phyloP scores from a whole-genome alignment of 1,140 invertebrate species.

The Lerema accius region DNA sequence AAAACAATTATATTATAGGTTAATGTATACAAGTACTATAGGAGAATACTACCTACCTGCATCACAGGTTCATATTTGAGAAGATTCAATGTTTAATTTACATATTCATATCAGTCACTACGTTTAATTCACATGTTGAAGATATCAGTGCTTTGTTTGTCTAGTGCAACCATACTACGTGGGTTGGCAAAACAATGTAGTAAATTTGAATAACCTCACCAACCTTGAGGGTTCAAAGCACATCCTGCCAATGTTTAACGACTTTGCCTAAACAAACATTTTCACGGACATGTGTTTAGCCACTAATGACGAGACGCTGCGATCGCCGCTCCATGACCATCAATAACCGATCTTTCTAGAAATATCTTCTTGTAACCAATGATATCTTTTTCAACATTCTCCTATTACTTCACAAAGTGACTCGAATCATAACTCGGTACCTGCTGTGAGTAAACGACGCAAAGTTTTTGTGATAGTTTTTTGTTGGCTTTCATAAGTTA shows the following conservation, averaged over 20 bases:
- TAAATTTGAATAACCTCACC: slow-evolving; percentile 55
- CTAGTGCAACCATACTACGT: no score
- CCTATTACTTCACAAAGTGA: slow-evolving; percentile 6
- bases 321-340: neutral
- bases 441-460: slow-evolving; percentile 54
- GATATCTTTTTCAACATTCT: slow-evolving; percentile 7
- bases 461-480: slow-evolving; percentile 53
- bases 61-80: no score
- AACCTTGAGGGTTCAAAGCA: slow-evolving; percentile 77
- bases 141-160: no score
- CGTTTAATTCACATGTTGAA: no score
- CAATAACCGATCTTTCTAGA: slow-evolving; percentile 20
- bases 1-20: no score
- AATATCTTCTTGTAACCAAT: slow-evolving; percentile 23
- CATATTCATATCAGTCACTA: no score
- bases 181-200: slow-evolving; percentile 49
- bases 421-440: slow-evolving; percentile 44
- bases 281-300: slow-evolving; percentile 65
- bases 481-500: slow-evolving; percentile 56
- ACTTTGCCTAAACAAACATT: slow-evolving; percentile 78
- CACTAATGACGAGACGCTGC: slow-evolving; percentile 47
- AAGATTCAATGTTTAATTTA: no score
- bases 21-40: no score
- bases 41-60: no score
- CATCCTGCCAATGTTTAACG: slow-evolving; percentile 73